Base-by-base conservation (phyloP, 2,888 invertebrate species). In the Entomobrya proxima region DNA sequence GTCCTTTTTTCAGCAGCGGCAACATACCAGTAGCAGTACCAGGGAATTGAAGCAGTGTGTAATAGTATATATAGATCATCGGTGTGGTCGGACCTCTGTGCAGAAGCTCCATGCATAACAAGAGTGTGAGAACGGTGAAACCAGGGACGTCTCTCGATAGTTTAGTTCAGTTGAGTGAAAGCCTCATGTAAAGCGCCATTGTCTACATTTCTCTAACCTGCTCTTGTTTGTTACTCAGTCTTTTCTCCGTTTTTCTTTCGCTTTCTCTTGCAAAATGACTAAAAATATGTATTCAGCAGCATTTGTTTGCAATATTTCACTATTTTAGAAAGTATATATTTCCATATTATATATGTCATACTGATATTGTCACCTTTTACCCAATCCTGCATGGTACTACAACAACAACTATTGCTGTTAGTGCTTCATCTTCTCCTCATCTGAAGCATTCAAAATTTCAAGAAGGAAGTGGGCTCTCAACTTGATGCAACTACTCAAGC, bases 151-250 rank as follows among this genome's bases (percentile, higher is more conserved):
- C 44, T 47, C 18, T 30, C 67, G 2, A 35, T 5, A 32, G 77
- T 47, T 84, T 30, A 35, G 77, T 47, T 84, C 84, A 84, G 84
- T 84, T 78, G 84, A 78, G 78, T 77, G 84, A 84, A 84, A 84
- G 83, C 52, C 61, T 78, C 77, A 72, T 37, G 72, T 47, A 69
- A 21, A 74, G 81, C 40, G 55, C 58, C 44, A 55, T 72, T 61
- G 30, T 58, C 72, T 44, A 40, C n/a, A n/a, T 9, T 75, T 30
- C 40, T 40, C 37, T 18, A 76, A 44, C 61, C 32, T 61, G 21
- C 32, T 2, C 21, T 83, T 76, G 21, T 40, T 64, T 32, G 50
- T n/a, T 40, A 18, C 44, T n/a, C 61, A 64, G 21, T 82, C 58
- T 15, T 37, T 67, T 55, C n/a, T 18, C 21, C 32, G 11, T 30